Percentiles rank a stretch among this genome's conserved stretches.
These are phyloP conservation scores for Ammospiza maritima DNA, from an alignment of 2,797 vertebrate genomes.

Conservation along the genomic window DNA sequence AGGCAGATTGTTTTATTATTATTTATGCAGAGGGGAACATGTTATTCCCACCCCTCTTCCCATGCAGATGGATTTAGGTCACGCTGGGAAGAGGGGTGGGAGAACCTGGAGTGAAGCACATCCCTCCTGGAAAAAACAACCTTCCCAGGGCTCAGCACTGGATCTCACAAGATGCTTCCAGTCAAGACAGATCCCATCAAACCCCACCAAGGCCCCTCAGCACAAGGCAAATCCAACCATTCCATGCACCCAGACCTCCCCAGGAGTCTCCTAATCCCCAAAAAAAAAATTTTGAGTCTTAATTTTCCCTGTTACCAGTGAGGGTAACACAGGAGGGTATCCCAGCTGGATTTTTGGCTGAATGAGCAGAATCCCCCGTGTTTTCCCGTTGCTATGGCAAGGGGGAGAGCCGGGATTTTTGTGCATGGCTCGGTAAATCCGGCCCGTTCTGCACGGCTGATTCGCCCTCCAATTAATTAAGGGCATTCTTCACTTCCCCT, in stretches of 20 bases:
- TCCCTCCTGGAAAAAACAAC: not conserved
- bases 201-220: not conserved
- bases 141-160: not conserved
- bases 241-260: not conserved
- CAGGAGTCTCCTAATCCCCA: not conserved
- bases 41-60: not conserved
- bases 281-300: not conserved
- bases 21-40: not conserved
- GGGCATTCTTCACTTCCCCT: constrained; percentile 56
- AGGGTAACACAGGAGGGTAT: not conserved
- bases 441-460: not conserved
- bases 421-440: not conserved
- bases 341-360: not conserved
- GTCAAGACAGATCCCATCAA: not conserved
- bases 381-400: not conserved
- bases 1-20: not conserved
- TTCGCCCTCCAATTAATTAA: constrained; percentile 59
- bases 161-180: not conserved
- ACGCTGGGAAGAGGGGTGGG: not conserved
- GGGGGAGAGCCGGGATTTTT: not conserved
- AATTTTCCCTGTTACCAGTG: not conserved
- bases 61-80: not conserved
- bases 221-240: not conserved
- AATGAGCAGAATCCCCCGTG: not conserved
- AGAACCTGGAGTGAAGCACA: not conserved